Base-by-base conservation (phyloP, 2,888 invertebrate species). In the Dione juno region DNA sequence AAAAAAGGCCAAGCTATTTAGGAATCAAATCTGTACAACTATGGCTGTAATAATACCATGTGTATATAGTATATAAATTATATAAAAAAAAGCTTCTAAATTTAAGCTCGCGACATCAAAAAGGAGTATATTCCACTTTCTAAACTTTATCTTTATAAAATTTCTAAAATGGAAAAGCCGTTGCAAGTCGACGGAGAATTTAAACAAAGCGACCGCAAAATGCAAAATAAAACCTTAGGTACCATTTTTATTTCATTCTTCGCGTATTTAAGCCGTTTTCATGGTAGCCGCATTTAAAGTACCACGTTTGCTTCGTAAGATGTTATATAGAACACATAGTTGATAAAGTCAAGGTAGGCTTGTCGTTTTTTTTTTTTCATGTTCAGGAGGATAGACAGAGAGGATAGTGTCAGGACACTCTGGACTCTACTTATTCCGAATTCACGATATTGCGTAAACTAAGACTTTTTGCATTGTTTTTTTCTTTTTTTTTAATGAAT, bases 121-220 rank as follows among this genome's bases (percentile, higher is more conserved):
- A 16, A 48, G 16, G 3, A 48, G n/a, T 3, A 48, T 45, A n/a
- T 19, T 28, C 28, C 35, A 16, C 54, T 5, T 54, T 54, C 35
- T 37, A 37, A 35, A 53, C 14, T 28, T 8, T 28, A 8, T 14
- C 54, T 54, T 54, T 41, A 43, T 28, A 10, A 45, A 21, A 45
- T 7, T 11, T 5, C 28, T 14, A 16, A 19, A 10, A 43, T 37
- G 6, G 16, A 35, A 21, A 61, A 45, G 14, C 10, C 43, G 21
- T 43, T 21, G 28, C 45, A 16, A 28, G n/a, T 35, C n/a, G 9
- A 28, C 28, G 45, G 58, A 21, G 37, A 48, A 48, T 40, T 67
- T 50, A 9, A 19, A 40, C 58, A 48, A 58, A 67, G 37, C 21
- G 52, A 50, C 67, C 67, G 48, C 28, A 58, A 58, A 66, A 66